phyloP scores from a whole-genome alignment of 2,888 invertebrate species.

The Junonia oenone region DNA sequence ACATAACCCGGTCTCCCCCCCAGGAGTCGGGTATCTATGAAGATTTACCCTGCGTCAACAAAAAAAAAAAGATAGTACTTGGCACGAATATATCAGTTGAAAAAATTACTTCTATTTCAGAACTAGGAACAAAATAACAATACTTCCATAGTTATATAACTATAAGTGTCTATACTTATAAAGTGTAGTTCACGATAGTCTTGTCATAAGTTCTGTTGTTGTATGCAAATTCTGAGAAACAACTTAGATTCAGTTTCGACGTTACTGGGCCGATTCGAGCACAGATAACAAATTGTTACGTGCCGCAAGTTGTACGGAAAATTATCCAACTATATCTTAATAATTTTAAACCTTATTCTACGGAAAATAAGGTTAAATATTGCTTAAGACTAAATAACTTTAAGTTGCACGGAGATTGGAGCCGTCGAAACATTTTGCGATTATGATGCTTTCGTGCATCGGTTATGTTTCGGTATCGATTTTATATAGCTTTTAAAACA shows the following conservation, averaged over 20 bases:
- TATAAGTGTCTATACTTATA: neutral
- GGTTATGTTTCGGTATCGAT: conserved; percentile 23
- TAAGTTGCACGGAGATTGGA: conserved; percentile 33
- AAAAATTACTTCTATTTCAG: no score
- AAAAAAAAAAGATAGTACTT: no score
- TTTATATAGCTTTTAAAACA: conserved; percentile 16
- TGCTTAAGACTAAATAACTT: neutral
- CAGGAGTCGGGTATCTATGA: no score
- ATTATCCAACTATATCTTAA: neutral
- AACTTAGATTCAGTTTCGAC: conserved; percentile 5
- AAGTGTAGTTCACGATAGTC: neutral
- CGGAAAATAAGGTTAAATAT: neutral
- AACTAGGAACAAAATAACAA: neutral
- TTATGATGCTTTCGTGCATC: conserved; percentile 38
- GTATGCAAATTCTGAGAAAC: conserved; percentile 20
- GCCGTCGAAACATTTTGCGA: conserved; percentile 33
- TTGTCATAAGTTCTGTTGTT: neutral
- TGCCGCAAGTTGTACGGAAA: conserved; percentile 15
- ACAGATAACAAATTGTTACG: conserved; percentile 22
- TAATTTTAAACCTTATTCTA: conserved; percentile 5
- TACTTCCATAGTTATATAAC: neutral
- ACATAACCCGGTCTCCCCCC: no score
- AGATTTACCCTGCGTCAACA: no score
- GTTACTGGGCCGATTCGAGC: conserved; percentile 16
- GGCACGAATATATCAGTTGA: no score